Conservation (phyloP, 2,888 invertebrate species). For the Zygaena filipendulae region DNA sequence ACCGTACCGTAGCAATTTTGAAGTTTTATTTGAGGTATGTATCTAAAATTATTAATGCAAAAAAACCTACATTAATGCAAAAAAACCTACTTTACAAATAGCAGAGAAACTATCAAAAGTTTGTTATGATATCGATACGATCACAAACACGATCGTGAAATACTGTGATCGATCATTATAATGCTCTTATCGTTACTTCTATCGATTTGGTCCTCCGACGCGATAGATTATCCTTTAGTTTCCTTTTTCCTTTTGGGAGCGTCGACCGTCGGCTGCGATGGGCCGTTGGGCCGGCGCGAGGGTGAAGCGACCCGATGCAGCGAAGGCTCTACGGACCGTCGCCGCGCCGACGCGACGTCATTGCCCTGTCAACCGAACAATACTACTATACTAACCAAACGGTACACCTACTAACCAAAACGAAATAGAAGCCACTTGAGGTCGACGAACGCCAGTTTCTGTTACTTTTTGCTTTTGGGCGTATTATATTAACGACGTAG, state of each 20-base stretch:
- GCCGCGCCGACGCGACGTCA: constrained; percentile 53
- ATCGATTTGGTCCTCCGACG: constrained; percentile 58
- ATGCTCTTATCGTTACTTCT: no score
- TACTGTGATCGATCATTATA: constrained; percentile 61
- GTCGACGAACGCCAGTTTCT: constrained; percentile 38
- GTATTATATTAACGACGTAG: no score
- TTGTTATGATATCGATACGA: no score
- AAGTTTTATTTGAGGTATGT: no score
- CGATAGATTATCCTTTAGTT: constrained; percentile 66
- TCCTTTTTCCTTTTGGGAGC: constrained; percentile 65
- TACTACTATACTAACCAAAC: constrained; percentile 65
- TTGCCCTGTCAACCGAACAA: constrained; percentile 67
- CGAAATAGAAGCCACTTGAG: constrained; percentile 28
- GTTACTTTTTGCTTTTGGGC: constrained; percentile 17
- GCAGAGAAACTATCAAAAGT: no score
- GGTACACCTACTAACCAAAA: constrained; percentile 44
- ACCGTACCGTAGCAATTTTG: no score
- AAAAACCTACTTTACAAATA: no score
- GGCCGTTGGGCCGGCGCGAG: constrained; percentile 34
- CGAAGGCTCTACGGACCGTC: no score
- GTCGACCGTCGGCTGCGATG: constrained; percentile 60
- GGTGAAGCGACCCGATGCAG: constrained; percentile 29
- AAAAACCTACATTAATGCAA: no score
- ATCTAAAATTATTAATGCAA: no score
- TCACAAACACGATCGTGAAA: no score